Evolutionary conservation across 2,797 vertebrate genomes (phyloP).

Genomic region (Bradypodion pumilum): DNA sequence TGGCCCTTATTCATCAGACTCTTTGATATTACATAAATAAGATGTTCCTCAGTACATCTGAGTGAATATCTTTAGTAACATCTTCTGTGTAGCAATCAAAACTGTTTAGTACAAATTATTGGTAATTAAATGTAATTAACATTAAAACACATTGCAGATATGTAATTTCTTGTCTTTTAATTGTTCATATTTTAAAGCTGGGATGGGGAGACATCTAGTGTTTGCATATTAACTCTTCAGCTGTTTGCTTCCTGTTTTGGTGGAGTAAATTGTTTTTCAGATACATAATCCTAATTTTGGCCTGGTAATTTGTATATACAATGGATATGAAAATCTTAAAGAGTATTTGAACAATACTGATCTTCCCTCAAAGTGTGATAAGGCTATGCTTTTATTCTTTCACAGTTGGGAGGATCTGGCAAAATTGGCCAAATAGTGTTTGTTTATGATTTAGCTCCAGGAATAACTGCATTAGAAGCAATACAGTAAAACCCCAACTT

Average conservation of each 20-base stretch:
- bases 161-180: background rate
- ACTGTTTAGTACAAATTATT: background rate
- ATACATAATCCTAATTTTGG: background rate
- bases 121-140: background rate
- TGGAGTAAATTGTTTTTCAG: background rate
- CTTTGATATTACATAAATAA: background rate
- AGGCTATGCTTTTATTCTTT: background rate
- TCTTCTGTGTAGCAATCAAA: background rate
- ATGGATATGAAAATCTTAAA: background rate
- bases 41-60: background rate
- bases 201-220: background rate
- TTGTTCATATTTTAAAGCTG: background rate
- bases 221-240: background rate
- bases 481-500: no score
- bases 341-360: background rate
- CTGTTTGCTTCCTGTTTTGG: background rate
- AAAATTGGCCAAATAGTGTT: background rate
- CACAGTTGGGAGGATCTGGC: background rate
- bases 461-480: background rate
- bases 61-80: background rate
- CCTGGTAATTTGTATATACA: background rate
- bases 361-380: background rate
- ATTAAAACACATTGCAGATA: background rate
- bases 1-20: background rate
- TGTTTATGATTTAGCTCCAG: background rate